Percentiles rank a stretch among this genome's conserved stretches.
phyloP scores from a whole-genome alignment of 2,797 vertebrate genomes.

The Botia almorhae region DNA sequence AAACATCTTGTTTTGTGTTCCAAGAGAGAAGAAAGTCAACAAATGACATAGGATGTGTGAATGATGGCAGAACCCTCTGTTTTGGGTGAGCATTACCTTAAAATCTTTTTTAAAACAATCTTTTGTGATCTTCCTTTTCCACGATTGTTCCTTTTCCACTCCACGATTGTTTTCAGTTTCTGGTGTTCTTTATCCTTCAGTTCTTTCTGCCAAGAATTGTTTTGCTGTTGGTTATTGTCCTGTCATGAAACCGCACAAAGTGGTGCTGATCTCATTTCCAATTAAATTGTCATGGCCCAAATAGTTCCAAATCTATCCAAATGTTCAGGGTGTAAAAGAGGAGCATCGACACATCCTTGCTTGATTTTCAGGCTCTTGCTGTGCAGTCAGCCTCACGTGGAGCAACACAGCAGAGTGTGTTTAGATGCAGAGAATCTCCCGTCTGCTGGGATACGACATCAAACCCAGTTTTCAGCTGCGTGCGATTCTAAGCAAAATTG shows the following conservation, averaged over 20 bases:
- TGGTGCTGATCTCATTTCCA: conserved; percentile 51
- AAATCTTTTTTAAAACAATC: no score
- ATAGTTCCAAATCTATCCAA: conserved; percentile 61
- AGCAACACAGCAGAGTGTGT: not conserved
- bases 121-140: conserved; percentile 56
- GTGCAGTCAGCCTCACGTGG: conserved; percentile 9
- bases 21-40: no score
- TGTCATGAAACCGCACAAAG: conserved; percentile 14
- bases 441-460: conserved; percentile 17
- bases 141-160: conserved; percentile 43
- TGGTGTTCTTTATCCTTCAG: not conserved
- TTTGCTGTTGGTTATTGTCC: conserved; percentile 1
- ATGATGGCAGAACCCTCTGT: no score
- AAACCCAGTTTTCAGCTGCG: conserved; percentile 36
- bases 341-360: conserved; percentile 46
- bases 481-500: conserved; percentile 30
- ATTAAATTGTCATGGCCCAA: conserved; percentile 79
- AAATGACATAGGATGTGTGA: no score
- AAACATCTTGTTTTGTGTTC: not conserved
- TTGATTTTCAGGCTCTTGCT: conserved; percentile 25
- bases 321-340: no score
- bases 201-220: not conserved
- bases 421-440: not conserved
- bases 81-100: no score
- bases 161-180: not conserved